phyloP scores from a whole-genome alignment of 64 coral and sea anemone genomes.

The Montipora efflorescens region DNA sequence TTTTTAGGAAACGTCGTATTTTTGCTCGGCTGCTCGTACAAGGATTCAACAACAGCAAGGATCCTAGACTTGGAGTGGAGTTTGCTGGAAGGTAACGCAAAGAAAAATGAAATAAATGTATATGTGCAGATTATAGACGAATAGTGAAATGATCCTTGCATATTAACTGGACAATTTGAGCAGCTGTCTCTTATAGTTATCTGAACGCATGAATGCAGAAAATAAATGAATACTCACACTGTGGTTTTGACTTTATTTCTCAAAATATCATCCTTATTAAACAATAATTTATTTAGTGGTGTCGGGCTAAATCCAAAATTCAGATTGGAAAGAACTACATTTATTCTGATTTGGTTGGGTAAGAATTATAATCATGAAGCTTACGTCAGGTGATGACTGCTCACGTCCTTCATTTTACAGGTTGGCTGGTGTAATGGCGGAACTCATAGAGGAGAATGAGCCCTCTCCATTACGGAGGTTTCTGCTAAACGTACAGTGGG shows the following conservation, averaged over 20 bases:
- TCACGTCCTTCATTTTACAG: conserved; percentile 8
- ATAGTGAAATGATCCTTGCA: too few species aligned
- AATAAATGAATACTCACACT: too few species aligned
- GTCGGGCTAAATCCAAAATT: too few species aligned
- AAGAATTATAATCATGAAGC: background rate
- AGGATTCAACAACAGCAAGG: conserved; percentile 99
- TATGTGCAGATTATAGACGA: too few species aligned
- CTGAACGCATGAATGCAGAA: too few species aligned
- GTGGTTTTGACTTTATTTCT: too few species aligned
- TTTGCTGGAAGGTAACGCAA: conserved; percentile 96
- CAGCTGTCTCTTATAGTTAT: too few species aligned
- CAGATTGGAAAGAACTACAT: too few species aligned
- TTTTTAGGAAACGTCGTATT: conserved; percentile 83
- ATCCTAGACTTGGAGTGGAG: conserved; percentile 91
- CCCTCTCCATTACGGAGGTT: conserved; percentile 91
- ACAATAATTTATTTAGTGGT: too few species aligned
- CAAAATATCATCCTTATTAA: too few species aligned
- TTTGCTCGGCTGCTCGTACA: conserved; percentile 94
- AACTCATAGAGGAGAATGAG: conserved; percentile 94
- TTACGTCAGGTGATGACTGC: background rate
- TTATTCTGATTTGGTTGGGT: too few species aligned
- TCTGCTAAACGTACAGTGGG: conserved; percentile 90
- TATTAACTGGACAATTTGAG: too few species aligned
- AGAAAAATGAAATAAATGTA: background rate
- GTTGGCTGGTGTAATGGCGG: conserved; percentile 95